Base-by-base conservation (phyloP, 2,113 vertebrate genomes). In the Dasyornis broadbenti region DNA sequence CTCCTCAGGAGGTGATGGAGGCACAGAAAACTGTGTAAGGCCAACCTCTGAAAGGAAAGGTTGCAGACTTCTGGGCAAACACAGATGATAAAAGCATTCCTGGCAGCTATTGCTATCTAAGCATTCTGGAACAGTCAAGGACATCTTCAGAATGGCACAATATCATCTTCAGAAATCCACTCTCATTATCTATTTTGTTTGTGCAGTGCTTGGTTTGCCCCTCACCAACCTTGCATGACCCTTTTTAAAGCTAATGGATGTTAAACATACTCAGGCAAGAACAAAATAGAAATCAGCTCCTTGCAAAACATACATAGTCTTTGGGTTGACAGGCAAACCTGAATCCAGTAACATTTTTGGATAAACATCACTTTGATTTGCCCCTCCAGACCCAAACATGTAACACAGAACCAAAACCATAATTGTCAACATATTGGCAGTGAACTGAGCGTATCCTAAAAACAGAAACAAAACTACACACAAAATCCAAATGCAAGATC, bases 41-140 rank as follows among this genome's bases (percentile, higher is more conserved):
- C 93, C 82, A 77, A 10, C 56, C 70, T 81, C 87, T 92, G 87
- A 94, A 94, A 93, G 87, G 71, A 95, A 86, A 94, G 95, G 85
- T 89, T 96, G 92, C 90, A 95, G 85, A 39, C 79, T 94, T 71
- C 37, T 81, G 59, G 85, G 71, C 90, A 96, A 97, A 78, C 64
- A 68, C 4, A 14, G 76, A 96, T 60, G 94, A 96, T 96, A 94
- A 96, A 96, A 97, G 93, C 94, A 94, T 96, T 96, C 90, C 92
- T 93, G 93, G 79, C 60, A 0, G 88, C 64, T 83, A 44, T 52
- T 88, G 76, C 92, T 96, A 86, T 96, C 88, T 94, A 92, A 94
- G 79, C 60, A 24, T 94, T 90, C 94, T 95, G 85, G 65, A 92
- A 90, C 56, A 88, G 90, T 86, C 93, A 96, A 97, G 96, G 96